phyloP scores from a whole-genome alignment of 2,113 vertebrate species.

The Lasiurus borealis region DNA sequence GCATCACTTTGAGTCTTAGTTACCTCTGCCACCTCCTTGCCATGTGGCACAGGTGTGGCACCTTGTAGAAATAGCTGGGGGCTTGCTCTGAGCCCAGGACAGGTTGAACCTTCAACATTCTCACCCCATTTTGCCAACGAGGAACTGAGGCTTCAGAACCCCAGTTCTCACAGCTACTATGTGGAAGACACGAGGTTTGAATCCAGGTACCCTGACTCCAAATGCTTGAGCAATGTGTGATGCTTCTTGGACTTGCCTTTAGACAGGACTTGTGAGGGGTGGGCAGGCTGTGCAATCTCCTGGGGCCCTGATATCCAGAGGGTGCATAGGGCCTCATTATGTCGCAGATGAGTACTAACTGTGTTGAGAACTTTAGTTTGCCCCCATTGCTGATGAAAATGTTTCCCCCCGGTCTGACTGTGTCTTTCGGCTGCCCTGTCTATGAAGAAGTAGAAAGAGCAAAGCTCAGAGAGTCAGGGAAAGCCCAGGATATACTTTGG shows the following conservation, averaged over 20 bases:
- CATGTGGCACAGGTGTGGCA: background rate
- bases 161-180: background rate
- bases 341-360: background rate
- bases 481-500: background rate
- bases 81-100: background rate
- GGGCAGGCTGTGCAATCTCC: background rate
- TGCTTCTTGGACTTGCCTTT: background rate
- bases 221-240: background rate
- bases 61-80: background rate
- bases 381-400: background rate
- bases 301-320: too few relatives aligned
- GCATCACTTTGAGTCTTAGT: background rate
- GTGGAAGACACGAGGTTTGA: background rate
- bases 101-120: background rate
- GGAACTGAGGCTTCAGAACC: background rate
- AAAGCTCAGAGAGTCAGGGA: background rate
- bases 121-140: conserved; percentile 1
- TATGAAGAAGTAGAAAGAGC: background rate
- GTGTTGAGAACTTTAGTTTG: background rate
- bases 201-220: background rate
- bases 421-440: background rate
- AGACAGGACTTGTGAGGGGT: background rate
- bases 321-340: background rate
- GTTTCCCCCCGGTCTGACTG: background rate
- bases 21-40: background rate